A percentile compares a stretch with the other conserved stretches of the same genome.
These are phyloP conservation scores for Leptinotarsa rubiginosa DNA, from an alignment of 2,888 invertebrate genomes.

Conservation along the genomic window DNA sequence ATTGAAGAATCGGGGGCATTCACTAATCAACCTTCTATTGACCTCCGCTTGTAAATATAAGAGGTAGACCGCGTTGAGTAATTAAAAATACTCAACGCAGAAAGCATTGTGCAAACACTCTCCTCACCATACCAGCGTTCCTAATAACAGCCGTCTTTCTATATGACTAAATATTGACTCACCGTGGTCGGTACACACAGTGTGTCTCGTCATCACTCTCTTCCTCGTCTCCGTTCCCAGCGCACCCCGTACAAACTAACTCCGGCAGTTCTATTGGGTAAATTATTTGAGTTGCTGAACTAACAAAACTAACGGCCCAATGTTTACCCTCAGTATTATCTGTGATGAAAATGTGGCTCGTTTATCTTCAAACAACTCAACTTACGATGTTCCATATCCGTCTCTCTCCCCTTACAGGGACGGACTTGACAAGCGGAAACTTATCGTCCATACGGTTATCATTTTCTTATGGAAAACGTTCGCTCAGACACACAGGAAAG, in stretches of 20 bases:
- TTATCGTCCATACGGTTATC: not conserved
- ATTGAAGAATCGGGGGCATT: not conserved
- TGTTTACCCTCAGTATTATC: constrained; percentile 66
- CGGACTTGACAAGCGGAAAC: not conserved
- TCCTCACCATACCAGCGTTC: constrained; percentile 43
- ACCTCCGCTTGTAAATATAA: constrained; percentile 37
- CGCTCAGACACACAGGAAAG: no score
- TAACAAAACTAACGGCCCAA: constrained; percentile 66
- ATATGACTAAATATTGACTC: constrained; percentile 65
- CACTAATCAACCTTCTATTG: not conserved
- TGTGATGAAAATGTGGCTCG: constrained; percentile 66
- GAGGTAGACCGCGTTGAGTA: constrained; percentile 25
- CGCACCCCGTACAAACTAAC: constrained; percentile 63
- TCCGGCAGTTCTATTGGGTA: constrained; percentile 65
- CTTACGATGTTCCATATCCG: constrained; percentile 32
- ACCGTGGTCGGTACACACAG: constrained; percentile 63
- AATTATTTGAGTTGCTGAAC: constrained; percentile 68
- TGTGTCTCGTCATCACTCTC: constrained; percentile 53
- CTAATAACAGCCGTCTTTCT: constrained; percentile 64
- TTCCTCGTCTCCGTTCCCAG: constrained; percentile 44
- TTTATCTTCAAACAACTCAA: constrained; percentile 61
- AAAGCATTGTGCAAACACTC: constrained; percentile 35
- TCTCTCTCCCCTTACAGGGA: constrained; percentile 9
- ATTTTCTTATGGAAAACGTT: no score
- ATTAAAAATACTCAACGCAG: constrained; percentile 29